Conservation (phyloP, 2,888 invertebrate species). For the Eilema sororculum region DNA sequence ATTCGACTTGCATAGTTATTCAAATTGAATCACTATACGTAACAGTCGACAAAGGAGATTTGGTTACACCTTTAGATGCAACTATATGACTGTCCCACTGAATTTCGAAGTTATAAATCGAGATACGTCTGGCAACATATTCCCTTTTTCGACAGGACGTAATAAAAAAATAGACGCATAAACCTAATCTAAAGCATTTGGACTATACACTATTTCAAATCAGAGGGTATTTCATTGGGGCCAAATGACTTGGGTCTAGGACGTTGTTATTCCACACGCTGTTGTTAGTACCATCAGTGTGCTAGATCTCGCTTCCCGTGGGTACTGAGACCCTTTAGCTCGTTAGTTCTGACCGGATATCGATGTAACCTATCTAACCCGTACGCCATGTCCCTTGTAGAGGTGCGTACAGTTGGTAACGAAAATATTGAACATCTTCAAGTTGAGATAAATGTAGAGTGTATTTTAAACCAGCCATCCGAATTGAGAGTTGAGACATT, state of each 20-base stretch:
- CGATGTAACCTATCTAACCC: conserved; percentile 66
- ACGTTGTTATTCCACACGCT: conserved; percentile 34
- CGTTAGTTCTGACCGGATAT: conserved; percentile 65
- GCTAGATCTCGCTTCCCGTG: conserved; percentile 11
- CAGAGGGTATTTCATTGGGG: neutral
- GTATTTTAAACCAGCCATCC: neutral
- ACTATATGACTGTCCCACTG: too few species aligned
- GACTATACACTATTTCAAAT: neutral
- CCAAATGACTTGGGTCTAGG: conserved; percentile 2
- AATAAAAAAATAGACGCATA: neutral
- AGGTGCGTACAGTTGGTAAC: neutral
- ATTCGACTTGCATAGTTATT: too few species aligned
- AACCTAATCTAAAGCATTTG: neutral
- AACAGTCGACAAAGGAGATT: too few species aligned
- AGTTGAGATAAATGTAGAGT: neutral
- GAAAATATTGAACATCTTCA: neutral
- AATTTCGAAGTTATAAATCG: too few species aligned
- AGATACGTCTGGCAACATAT: too few species aligned
- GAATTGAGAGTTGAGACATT: too few species aligned
- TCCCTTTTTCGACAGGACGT: too few species aligned
- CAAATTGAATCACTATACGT: too few species aligned
- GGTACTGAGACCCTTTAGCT: conserved; percentile 46
- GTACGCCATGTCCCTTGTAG: conserved; percentile 14
- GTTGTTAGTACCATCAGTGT: conserved; percentile 30
- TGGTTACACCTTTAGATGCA: too few species aligned